Base-by-base conservation (phyloP, 2,888 invertebrate genomes). In the Sarcophaga rosellei region DNA sequence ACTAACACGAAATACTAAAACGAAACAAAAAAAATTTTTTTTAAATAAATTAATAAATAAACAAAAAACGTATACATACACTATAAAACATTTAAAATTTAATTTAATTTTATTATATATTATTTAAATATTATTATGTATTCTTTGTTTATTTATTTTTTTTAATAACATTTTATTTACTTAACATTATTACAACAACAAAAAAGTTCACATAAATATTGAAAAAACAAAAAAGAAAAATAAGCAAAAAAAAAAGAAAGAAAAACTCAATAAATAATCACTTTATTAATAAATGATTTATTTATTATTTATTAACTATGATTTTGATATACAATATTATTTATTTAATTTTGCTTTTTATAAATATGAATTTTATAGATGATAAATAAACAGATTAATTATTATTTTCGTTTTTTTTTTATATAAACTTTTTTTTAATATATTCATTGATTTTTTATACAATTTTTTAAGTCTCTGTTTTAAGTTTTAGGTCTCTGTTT, bases 191-290 rank as follows among this genome's bases (percentile, higher is more conserved):
- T 88, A 91, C 91, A 91, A 91, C 91, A 91, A 91, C 91, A 91
- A 91, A 91, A 91, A 91, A 91, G 91, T 90, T 91, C 91, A 90
- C 90, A 88, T 84, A 87, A 75, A 86, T 62, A 81, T 65, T 45
- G 23, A 35, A 53, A 70, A 35, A 53, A 47, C 1, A 15, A 47
- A 70, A 69, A 25, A 25, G 25, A 25, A 25, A 25, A 3, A 25
- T 25, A 25, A 25, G 23, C 25, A 53, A 69, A 20, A n/a, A 61
- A 61, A 61, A n/a, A 21, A 5, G 6, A 61, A 61, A 8, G 17
- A 10, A 25, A 53, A 70, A 77, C 72, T 53, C 3, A 74, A 84
- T 84, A 80, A 76, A 84, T 84, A 75, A 75, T 84, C 79, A 84
- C 84, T 65, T 65, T 80, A 80, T 80, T 84, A 80, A 75, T 76